Evolutionary conservation across 53 echinoderm and acorn worm species (phyloP), one percentile per base, ranked within the genome.

Genomic region (Echinometra lucunter): DNA sequence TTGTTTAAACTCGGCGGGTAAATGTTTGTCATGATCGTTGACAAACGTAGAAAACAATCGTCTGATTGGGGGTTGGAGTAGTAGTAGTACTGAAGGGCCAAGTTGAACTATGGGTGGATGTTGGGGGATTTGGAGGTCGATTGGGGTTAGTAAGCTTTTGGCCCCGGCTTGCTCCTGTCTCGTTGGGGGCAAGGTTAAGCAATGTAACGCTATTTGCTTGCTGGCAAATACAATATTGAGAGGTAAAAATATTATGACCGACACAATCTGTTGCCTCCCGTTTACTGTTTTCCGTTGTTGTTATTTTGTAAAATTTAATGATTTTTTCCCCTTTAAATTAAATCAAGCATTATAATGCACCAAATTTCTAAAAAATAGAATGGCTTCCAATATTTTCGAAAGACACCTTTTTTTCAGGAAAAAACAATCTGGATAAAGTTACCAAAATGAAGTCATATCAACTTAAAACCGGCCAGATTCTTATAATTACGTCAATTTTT

Each of bases 11-110:
- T 89, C 89, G 37, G 19, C 89, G 89, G 58, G 89, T 89, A 89
- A 89, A 89, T 89, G 89, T 89, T 89, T 89, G 89, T 60, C 89
- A 89, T 89, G 89, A 60, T 60, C 89, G 89, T 63, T 89, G 89
- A 89, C 89, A 89, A 89, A 89, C 89, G 49, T 7, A 60, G 89
- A 57, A 60, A 89, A 89, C 89, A 89, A 89, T 89, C 89, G 47
- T 85, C 49, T 45, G 85, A 49, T 85, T 49, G n/a, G 72, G 32
- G 30, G 5, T 72, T 21, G 69, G 6, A 66, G 66, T 15, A 66
- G 75, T 27, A 87, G 44, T 12, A 6, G 28, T 35, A 38, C 23
- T 45, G 60, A 4, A 27, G 28, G 57, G 60, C 60, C 58, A 89
- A 89, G 89, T 89, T 89, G 10, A 89, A 89, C 13, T 58, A 21